Evolutionary conservation across 2,797 vertebrate species (phyloP), one percentile per base, ranked within the genome.

Genomic region (Podarcis lilfordi): DNA sequence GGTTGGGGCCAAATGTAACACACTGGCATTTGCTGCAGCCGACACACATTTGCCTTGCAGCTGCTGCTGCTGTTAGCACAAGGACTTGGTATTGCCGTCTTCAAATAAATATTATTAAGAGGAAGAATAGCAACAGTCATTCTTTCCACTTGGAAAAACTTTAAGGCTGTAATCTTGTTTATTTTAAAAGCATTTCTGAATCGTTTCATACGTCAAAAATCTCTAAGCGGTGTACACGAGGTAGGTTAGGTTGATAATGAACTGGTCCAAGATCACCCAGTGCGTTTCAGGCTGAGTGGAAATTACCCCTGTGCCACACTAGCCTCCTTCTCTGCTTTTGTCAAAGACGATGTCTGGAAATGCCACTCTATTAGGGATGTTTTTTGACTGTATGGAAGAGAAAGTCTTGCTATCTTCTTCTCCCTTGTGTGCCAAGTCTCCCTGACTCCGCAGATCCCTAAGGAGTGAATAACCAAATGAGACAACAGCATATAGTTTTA

Each of bases 71-170:
- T 87, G 40, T 82, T 69, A 45, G 23, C 8, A 5, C 9, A 15
- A n/a, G 76, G 5, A 35, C 32, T 9, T 29, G 77, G 43, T 3
- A 72, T 69, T 84, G 50, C 59, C 76, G 84, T 89, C 91, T 32
- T 74, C 72, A 74, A 74, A 74, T 74, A 74, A 74, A 74, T 74
- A 32, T 35, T 35, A 35, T 74, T 17, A 74, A 35, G 72, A 74
- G n/a, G 72, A 74, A 74, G 71, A 37, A 74, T 37, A 35, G 32
- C 17, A 15, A 19, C 32, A 17, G 71, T 15, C 71, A 32, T 74
- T 93, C 89, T 87, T 87, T 90, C 59, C 59, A 61, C 50, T 50
- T 61, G 59, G 19, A 61, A 17, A 61, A 61, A 61, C 21, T 61
- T 21, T 61, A 23, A 61, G 21, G 59, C 17, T 61, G 59, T 21